Percentiles rank a stretch among this genome's conserved stretches.
phyloP scores from a whole-genome alignment of 2,888 invertebrate species.

The Eucriotettix oculatus region DNA sequence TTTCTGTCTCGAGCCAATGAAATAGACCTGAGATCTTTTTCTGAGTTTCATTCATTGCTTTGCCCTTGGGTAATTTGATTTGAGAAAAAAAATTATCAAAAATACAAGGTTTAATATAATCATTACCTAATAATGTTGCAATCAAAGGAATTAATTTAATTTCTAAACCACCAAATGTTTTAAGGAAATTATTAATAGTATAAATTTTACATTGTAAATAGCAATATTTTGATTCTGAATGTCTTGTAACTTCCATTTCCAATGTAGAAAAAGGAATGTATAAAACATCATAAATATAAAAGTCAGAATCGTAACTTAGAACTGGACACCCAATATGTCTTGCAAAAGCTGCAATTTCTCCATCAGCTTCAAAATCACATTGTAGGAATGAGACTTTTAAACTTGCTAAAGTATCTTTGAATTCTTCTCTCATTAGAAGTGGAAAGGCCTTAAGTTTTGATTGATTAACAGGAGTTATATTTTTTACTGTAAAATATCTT shows the following conservation, averaged over 20 bases:
- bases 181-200: slow-evolving; percentile 47
- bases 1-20: slow-evolving; percentile 58
- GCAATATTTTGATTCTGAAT: slow-evolving; percentile 17
- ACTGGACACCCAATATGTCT: slow-evolving; percentile 66
- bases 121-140: slow-evolving; percentile 76
- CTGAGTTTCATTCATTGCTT: slow-evolving; percentile 40
- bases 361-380: slow-evolving; percentile 80
- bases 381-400: slow-evolving; percentile 49
- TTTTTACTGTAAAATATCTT: slow-evolving; percentile 39
- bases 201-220: slow-evolving; percentile 54
- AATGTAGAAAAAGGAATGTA: slow-evolving; percentile 65
- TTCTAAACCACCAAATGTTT: slow-evolving; percentile 45
- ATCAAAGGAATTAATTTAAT: slow-evolving; percentile 56
- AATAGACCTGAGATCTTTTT: slow-evolving; percentile 52
- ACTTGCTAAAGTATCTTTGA: slow-evolving; percentile 48
- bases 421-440: slow-evolving; percentile 53
- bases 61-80: slow-evolving; percentile 38
- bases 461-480: slow-evolving; percentile 37
- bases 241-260: slow-evolving; percentile 15
- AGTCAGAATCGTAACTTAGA: slow-evolving; percentile 86
- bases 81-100: slow-evolving; percentile 56
- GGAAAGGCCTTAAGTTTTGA: slow-evolving; percentile 49
- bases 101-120: slow-evolving; percentile 52
- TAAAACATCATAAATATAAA: slow-evolving; percentile 68
- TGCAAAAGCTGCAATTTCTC: slow-evolving; percentile 69